Conservation (phyloP, 1,140 invertebrate species). For the Anagrus nilaparvatae region DNA sequence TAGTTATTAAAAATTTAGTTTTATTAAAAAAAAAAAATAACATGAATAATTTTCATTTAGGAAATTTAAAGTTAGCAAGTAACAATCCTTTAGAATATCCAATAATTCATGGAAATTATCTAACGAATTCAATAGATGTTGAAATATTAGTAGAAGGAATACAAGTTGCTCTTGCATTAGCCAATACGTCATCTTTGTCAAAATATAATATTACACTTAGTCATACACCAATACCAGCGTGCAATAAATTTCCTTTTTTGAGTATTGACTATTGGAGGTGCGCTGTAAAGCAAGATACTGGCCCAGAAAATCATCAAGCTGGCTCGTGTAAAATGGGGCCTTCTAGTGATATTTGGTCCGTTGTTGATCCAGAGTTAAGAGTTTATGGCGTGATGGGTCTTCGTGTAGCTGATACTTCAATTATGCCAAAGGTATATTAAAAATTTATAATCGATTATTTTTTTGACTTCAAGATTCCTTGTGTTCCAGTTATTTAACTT, state of each 20-base stretch:
- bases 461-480: no score
- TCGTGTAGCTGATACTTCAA: constrained; percentile 47
- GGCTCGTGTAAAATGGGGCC: constrained; percentile 76
- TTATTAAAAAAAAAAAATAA: no score
- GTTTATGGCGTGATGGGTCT: constrained; percentile 41
- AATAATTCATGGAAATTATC: constrained; percentile 49
- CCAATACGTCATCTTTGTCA: constrained; percentile 36
- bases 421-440: constrained; percentile 43
- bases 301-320: constrained; percentile 75
- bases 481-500: no score
- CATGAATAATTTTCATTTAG: constrained; percentile 16
- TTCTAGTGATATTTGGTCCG: constrained; percentile 50
- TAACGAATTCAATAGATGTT: constrained; percentile 38
- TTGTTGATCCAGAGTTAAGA: constrained; percentile 57
- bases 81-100: constrained; percentile 50
- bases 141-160: constrained; percentile 41
- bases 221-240: constrained; percentile 36
- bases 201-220: constrained; percentile 41
- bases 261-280: constrained; percentile 71
- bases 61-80: constrained; percentile 34
- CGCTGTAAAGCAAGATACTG: constrained; percentile 60
- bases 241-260: constrained; percentile 50
- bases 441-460: no score
- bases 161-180: constrained; percentile 33
- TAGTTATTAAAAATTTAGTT: no score